Conservation (phyloP, 1,140 invertebrate species). For the Armadillidium nasatum region DNA sequence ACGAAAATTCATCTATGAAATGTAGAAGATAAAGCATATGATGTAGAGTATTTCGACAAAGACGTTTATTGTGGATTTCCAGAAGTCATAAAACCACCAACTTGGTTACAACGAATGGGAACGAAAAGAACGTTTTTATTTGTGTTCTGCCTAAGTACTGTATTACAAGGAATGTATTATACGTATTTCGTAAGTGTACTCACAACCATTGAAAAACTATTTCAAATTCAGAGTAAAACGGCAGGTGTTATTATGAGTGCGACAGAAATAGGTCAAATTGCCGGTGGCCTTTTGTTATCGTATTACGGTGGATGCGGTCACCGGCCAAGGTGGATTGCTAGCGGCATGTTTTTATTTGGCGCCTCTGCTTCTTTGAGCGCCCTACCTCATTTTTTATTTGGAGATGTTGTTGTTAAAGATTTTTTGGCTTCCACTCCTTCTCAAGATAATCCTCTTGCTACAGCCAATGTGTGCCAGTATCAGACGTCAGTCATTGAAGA, state of each 20-base stretch:
- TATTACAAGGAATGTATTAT: constrained; percentile 88
- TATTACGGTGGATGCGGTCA: constrained; percentile 91
- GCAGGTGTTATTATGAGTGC: constrained; percentile 89
- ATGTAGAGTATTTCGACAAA: background rate
- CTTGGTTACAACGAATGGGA: constrained; percentile 69
- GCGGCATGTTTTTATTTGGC: constrained; percentile 85
- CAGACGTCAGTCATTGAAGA: background rate
- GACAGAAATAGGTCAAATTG: constrained; percentile 91
- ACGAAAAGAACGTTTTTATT: constrained; percentile 84
- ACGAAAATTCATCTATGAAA: background rate
- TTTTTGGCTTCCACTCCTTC: constrained; percentile 43
- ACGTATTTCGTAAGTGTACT: constrained; percentile 95
- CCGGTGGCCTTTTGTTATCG: constrained; percentile 71
- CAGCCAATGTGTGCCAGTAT: background rate
- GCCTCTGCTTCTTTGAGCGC: constrained; percentile 81
- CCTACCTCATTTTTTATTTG: constrained; percentile 51
- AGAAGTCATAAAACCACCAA: background rate
- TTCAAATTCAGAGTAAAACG: constrained; percentile 89
- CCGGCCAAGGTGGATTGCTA: constrained; percentile 91
- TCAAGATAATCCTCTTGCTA: constrained; percentile 28
- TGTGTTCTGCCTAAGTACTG: constrained; percentile 81
- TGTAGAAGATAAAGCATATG: background rate
- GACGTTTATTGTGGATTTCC: background rate
- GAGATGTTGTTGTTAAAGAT: constrained; percentile 35
- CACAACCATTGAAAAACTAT: constrained; percentile 93